These are phyloP conservation scores for Pachymerium ferrugineum DNA, from an alignment of 2,888 invertebrate species.

Conservation along the genomic window DNA sequence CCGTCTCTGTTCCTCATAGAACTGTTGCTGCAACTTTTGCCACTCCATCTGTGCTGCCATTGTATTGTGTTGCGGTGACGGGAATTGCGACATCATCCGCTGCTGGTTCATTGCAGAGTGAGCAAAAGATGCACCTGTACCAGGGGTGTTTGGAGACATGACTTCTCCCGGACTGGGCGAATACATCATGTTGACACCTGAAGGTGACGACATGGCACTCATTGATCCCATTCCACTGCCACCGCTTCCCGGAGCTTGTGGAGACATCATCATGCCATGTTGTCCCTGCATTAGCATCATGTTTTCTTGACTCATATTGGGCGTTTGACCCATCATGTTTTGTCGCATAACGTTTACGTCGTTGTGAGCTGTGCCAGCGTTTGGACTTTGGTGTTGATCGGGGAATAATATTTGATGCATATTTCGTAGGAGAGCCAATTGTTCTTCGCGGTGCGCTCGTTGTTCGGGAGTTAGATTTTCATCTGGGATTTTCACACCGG, in stretches of 20 bases:
- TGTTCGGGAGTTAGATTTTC: constrained; percentile 95
- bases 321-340: constrained; percentile 28
- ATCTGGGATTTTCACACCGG: constrained; percentile 84
- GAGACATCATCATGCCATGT: constrained; percentile 38
- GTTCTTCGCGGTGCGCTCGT: constrained; percentile 85
- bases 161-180: constrained; percentile 33
- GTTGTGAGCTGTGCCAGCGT: constrained; percentile 19
- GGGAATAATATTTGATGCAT: constrained; percentile 91
- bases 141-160: constrained; percentile 29
- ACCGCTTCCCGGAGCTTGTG: constrained; percentile 43
- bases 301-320: constrained; percentile 37
- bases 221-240: constrained; percentile 39
- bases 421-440: constrained; percentile 81
- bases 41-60: constrained; percentile 72
- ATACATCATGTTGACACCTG: constrained; percentile 37
- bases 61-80: constrained; percentile 41
- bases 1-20: constrained; percentile 67
- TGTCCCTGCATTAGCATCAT: constrained; percentile 38
- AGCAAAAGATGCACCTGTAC: constrained; percentile 30
- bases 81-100: constrained; percentile 36
- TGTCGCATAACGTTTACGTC: constrained; percentile 45
- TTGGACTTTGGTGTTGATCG: constrained; percentile 50
- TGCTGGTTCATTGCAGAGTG: constrained; percentile 38
- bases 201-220: constrained; percentile 34
- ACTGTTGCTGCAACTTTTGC: constrained; percentile 84